Conservation (phyloP, 1,140 invertebrate genomes). For the Thaumatotibia leucotreta region DNA sequence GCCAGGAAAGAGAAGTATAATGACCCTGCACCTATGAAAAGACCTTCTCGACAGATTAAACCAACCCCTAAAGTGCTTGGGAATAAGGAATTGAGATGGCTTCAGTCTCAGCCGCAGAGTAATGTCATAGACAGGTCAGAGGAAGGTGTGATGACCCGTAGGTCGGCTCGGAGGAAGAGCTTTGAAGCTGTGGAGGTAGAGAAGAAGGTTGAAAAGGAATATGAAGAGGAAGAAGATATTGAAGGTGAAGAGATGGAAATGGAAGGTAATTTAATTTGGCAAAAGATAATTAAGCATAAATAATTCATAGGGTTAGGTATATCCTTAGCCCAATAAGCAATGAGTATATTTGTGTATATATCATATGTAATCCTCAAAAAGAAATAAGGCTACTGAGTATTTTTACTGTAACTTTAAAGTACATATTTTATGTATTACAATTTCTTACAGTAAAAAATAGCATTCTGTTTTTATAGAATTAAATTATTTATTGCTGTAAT, state of each 20-base stretch:
- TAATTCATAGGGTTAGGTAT: no score
- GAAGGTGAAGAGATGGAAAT: conserved; percentile 26
- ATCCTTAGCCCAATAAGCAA: no score
- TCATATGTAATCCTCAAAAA: no score
- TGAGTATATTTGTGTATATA: no score
- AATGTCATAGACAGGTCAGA: conserved; percentile 46
- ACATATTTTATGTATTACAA: no score
- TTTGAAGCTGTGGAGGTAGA: conserved; percentile 38
- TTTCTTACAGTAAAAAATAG: no score
- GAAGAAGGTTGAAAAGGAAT: conserved; percentile 28
- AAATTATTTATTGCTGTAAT: no score
- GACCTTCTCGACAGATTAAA: conserved; percentile 75
- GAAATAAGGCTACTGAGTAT: no score
- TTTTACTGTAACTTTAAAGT: no score
- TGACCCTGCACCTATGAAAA: conserved; percentile 46
- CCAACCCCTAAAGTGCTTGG: conserved; percentile 77
- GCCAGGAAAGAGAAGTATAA: conserved; percentile 78
- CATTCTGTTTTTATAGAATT: no score
- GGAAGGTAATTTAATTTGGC: conserved; percentile 21
- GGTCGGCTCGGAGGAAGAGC: conserved; percentile 36
- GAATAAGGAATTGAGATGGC: conserved; percentile 76
- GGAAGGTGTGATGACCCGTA: conserved; percentile 50
- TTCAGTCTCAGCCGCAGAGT: conserved; percentile 73
- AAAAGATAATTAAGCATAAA: no score
- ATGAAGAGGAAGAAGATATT: conserved; percentile 33